Base-by-base conservation (phyloP, 1,140 invertebrate genomes). In the Phocides pigmalion region DNA sequence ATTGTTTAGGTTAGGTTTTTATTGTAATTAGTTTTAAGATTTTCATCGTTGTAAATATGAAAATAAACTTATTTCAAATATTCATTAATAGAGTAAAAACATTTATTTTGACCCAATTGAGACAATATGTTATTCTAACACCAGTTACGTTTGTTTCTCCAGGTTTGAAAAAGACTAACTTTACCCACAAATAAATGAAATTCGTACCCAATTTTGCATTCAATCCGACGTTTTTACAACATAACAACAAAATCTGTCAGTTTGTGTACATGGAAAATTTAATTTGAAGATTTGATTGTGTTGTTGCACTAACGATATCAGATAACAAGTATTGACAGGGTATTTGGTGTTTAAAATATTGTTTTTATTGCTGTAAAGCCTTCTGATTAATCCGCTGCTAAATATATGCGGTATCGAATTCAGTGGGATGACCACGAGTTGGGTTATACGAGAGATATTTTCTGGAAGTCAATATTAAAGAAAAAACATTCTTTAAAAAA, bases 341-440 rank as follows among this genome's bases (percentile, higher is more conserved):
- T 54, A 41, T 54, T 39, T 54, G 35, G 32, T 41, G 50, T 41
- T 54, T 54, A 54, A 54, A 54, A 14, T 41, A 54, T 41, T 41
- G 35, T 54, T n/a, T 39, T 54, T 54, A 54, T 15, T 41, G 44
- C 35, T n/a, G 19, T 9, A 1, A 54, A 54, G 41, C 16, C 32
- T 35, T 37, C 50, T 54, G 35, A 54, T 54, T 54, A 54, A 54
- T 54, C 50, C 50, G 11, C 32, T 32, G 17, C 15, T 32, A 41
- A 54, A 54, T 9, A 14, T 41, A 54, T 54, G 50, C 5, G 11
- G 50, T 54, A 54, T 54, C 50, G 35, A 41, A 9, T 54, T 54
- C 20, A 14, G 50, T 41, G 35, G 35, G 50, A 32, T 53, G 32
- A 32, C 50, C 11, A 53, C 14, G n/a, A 19, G 11, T n/a, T n/a